phyloP scores from a whole-genome alignment of 1,140 invertebrate species.

The Pinna nobilis region DNA sequence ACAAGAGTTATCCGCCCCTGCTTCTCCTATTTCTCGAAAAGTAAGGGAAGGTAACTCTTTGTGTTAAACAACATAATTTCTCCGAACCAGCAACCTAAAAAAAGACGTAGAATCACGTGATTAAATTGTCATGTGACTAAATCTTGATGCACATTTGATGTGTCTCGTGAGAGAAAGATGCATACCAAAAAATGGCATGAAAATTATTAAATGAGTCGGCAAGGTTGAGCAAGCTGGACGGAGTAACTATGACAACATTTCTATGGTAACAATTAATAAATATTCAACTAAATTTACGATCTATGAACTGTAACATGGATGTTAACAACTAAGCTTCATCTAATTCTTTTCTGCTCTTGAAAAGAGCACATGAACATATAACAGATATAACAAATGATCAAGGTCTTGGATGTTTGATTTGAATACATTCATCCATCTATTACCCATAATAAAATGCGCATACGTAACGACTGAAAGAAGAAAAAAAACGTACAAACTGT shows the following conservation, averaged over 20 bases:
- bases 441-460: not conserved
- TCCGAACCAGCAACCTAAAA: not conserved
- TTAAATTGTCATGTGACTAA: constrained; percentile 2
- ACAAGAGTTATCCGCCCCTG: not conserved
- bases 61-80: not conserved
- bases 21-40: not conserved
- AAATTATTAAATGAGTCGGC: constrained; percentile 26
- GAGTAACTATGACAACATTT: constrained; percentile 28
- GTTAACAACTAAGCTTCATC: constrained; percentile 33
- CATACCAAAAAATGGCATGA: not conserved
- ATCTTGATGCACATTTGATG: constrained; percentile 12
- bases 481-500: not conserved
- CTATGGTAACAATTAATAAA: constrained; percentile 31
- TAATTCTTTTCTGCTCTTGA: too few species aligned
- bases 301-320: constrained; percentile 39
- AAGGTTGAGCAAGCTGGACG: constrained; percentile 48
- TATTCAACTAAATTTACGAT: constrained; percentile 27
- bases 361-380: too few species aligned
- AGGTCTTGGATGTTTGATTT: too few species aligned
- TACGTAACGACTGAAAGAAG: not conserved
- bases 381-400: too few species aligned
- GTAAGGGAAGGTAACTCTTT: too few species aligned
- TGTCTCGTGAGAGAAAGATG: constrained; percentile 8
- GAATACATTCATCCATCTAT: constrained; percentile 21
- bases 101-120: not conserved